Evolutionary conservation across 2,888 invertebrate species (phyloP).

Genomic region (Andricus quercusramuli): DNA sequence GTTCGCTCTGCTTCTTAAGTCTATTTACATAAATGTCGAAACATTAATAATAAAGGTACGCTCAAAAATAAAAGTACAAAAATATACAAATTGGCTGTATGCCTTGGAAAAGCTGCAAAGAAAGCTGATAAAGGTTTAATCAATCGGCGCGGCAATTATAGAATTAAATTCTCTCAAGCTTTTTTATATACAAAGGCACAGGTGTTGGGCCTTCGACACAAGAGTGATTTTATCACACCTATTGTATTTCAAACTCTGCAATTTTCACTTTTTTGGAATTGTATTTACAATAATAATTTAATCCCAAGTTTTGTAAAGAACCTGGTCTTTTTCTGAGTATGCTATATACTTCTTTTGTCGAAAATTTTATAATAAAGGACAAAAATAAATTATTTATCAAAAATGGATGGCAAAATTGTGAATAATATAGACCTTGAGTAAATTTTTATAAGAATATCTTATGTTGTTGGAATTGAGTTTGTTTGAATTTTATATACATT

Average conservation of each 20-base stretch:
- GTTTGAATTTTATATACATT: not conserved
- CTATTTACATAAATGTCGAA: slow-evolving; percentile 58
- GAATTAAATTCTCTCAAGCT: slow-evolving; percentile 4
- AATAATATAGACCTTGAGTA: not conserved
- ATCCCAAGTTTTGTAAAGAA: slow-evolving; percentile 16
- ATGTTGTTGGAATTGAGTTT: not conserved
- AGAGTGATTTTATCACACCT: slow-evolving; percentile 25
- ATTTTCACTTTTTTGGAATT: slow-evolving; percentile 28
- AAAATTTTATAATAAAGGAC: not conserved
- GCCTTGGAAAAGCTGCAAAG: slow-evolving; percentile 35
- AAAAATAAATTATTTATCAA: too few relatives aligned
- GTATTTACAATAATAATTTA: slow-evolving; percentile 9
- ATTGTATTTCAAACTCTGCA: slow-evolving; percentile 12
- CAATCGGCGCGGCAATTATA: not conserved
- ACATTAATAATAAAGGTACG: slow-evolving; percentile 65
- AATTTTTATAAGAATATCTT: slow-evolving; percentile 2
- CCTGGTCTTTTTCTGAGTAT: slow-evolving; percentile 26
- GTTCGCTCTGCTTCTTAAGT: slow-evolving; percentile 51
- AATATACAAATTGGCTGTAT: slow-evolving; percentile 65
- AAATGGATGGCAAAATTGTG: not conserved
- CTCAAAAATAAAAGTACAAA: slow-evolving; percentile 70
- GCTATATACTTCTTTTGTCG: slow-evolving; percentile 27
- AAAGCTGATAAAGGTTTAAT: not conserved
- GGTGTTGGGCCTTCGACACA: slow-evolving; percentile 46
- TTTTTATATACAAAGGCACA: slow-evolving; percentile 46